Conservation (phyloP, 2,888 invertebrate genomes). For the Auanema freiburgensis region DNA sequence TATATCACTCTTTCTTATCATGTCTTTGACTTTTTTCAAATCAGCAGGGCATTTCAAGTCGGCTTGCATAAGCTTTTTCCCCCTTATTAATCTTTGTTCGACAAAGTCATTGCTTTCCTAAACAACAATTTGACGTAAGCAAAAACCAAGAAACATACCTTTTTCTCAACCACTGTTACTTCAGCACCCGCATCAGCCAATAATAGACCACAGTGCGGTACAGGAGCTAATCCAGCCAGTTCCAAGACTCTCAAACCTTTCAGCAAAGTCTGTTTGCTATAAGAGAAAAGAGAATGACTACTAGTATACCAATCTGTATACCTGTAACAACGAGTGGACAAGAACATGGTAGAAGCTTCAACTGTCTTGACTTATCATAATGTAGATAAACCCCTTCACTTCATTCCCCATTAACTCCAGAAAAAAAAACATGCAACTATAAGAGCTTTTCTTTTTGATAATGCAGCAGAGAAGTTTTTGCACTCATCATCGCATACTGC, state of each 20-base stretch:
- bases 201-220: constrained; percentile 91
- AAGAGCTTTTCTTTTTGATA: no score
- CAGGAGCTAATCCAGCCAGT: constrained; percentile 91
- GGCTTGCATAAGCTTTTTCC: constrained; percentile 21
- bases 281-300: no score
- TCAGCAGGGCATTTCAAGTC: constrained; percentile 67
- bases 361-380: no score
- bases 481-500: no score
- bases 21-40: constrained; percentile 71
- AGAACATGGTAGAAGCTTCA: no score
- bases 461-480: no score
- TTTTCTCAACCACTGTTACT: constrained; percentile 71
- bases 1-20: constrained; percentile 80
- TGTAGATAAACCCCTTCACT: no score
- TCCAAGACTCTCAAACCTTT: constrained; percentile 84
- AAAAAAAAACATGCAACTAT: no score
- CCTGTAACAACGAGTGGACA: no score
- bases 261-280: constrained; percentile 11
- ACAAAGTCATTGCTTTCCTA: constrained; percentile 24
- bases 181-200: constrained; percentile 92
- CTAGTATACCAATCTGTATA: no score
- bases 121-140: background rate
- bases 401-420: no score
- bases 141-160: background rate
- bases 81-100: constrained; percentile 35